A percentile compares a stretch with the other conserved stretches of the same genome.
Evolutionary conservation across 2,797 vertebrate genomes (phyloP).

Genomic region (Tiaroga cobitis): DNA sequence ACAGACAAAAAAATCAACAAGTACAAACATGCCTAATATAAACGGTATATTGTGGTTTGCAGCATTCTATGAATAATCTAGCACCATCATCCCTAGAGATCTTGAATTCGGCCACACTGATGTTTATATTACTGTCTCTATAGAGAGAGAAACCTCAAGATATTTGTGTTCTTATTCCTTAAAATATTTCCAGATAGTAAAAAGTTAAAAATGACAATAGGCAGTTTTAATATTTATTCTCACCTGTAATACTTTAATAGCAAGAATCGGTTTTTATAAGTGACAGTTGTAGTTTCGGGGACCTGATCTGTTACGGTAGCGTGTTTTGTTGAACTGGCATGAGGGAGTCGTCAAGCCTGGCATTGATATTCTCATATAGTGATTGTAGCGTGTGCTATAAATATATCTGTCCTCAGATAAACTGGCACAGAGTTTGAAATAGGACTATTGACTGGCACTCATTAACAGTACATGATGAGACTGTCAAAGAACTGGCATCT

Average conservation of each 20-base stretch:
- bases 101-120: background rate
- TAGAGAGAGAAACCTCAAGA: background rate
- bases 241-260: background rate
- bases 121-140: constrained; percentile 1
- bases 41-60: background rate
- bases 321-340: background rate
- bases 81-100: background rate
- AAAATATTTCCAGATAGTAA: background rate
- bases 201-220: background rate
- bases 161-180: background rate
- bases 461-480: background rate
- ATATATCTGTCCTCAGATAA: constrained; percentile 17
- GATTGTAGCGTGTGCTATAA: background rate
- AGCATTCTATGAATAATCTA: background rate
- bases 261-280: background rate
- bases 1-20: background rate
- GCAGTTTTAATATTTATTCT: background rate
- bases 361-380: background rate
- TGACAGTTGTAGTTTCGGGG: background rate
- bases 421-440: background rate
- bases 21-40: background rate
- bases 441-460: background rate
- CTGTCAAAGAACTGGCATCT: background rate
- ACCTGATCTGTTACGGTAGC: background rate
- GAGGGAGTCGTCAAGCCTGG: background rate